Evolutionary conservation across 2,113 vertebrate genomes (phyloP), one percentile per base, ranked within the genome.

Genomic region (Deroptyus accipitrinus): DNA sequence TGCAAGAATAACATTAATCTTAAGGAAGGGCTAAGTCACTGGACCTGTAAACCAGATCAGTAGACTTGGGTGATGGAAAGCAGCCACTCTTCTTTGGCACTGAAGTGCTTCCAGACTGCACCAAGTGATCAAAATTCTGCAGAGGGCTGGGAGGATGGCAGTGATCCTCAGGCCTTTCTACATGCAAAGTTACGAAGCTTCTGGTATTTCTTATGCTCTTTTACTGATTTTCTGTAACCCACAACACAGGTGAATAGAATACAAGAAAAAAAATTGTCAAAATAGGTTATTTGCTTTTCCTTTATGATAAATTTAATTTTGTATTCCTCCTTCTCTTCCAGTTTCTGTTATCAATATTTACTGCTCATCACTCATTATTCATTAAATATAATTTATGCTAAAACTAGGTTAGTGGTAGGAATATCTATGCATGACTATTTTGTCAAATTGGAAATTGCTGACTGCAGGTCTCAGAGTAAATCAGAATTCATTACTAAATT

Each of bases 401-500:
- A 86, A 94, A 84, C 24, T 82, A 13, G 33, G 44, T 82, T 96
- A 94, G 44, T 69, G 80, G 39, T 84, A 92, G 76, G 83, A 90
- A 93, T 42, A 86, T 90, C 68, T 90, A 10, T 42, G 44, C 63
- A 80, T 51, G 25, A 88, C 80, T 93, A 94, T 96, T 90, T 94
- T 94, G 87, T 93, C 79, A 94, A 93, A 95, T 88, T 94, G 79
- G 61, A 95, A 96, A 88, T 70, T 92, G 85, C 87, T 95, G 75
- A 88, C 75, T 81, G 42, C 33, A 70, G 51, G 63, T 87, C 22
- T 91, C 82, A 54, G 67, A 80, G 87, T 70, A 97, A 92, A 95
- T 94, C 86, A 17, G 23, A 86, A 54, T 91, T 95, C 75, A 94
- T 95, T 94, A 88, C 85, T 81, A 86, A 94, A 92, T 90, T 93